Conservation (phyloP, 1,140 invertebrate species). For the Bombus superbus region DNA sequence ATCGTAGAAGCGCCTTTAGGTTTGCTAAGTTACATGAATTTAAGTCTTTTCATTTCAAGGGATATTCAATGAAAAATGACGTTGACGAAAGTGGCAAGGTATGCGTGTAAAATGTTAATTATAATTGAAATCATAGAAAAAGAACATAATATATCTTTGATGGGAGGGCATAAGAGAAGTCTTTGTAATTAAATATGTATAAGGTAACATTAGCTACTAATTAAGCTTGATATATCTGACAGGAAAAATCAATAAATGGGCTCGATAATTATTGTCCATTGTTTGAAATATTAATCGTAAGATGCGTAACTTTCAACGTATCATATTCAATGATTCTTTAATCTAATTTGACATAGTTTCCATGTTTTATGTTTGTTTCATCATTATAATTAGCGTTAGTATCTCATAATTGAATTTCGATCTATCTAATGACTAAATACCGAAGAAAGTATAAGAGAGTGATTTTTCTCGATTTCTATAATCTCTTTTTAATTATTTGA, state of each 20-base stretch:
- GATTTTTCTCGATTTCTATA: neutral
- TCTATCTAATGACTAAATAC: neutral
- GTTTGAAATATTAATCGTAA: slow-evolving; percentile 13
- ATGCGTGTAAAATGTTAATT: neutral
- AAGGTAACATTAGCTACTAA: neutral
- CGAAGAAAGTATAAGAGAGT: neutral
- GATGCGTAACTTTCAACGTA: neutral
- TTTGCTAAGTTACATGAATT: neutral
- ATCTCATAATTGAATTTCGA: neutral
- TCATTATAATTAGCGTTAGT: neutral
- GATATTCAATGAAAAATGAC: neutral
- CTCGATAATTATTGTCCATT: slow-evolving; percentile 23
- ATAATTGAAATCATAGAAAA: neutral
- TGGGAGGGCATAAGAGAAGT: no score
- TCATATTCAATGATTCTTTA: neutral
- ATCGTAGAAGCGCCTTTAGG: neutral
- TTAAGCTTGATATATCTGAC: neutral
- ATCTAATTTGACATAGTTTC: slow-evolving; percentile 14
- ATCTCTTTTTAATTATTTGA: neutral
- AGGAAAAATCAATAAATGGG: neutral
- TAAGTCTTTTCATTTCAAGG: neutral
- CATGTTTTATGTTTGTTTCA: neutral
- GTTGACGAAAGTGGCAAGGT: neutral
- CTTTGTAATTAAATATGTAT: neutral
- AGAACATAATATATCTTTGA: neutral